These are phyloP conservation scores for Semaprochilodus insignis DNA, from an alignment of 2,797 vertebrate genomes.

Conservation along the genomic window DNA sequence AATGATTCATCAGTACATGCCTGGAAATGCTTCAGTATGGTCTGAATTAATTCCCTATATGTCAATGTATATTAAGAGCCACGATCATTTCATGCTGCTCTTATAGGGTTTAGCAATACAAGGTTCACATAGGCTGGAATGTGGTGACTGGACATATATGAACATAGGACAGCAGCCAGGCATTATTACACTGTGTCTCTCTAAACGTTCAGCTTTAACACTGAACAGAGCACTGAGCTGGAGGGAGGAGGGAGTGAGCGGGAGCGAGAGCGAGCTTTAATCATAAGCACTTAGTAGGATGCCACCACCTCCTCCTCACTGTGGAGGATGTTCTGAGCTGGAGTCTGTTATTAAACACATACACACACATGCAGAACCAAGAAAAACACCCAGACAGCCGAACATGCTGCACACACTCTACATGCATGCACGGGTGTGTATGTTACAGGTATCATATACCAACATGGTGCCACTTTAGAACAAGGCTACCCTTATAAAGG, in stretches of 20 bases:
- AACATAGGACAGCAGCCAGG: neutral
- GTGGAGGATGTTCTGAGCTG: constrained; percentile 47
- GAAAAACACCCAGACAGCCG: too few relatives aligned
- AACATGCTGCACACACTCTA: too few relatives aligned
- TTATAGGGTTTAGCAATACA: neutral
- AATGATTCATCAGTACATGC: too few relatives aligned
- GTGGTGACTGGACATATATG: neutral
- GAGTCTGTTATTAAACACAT: constrained; percentile 25
- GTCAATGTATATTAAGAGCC: too few relatives aligned
- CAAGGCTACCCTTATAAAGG: too few relatives aligned
- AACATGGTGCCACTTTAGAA: too few relatives aligned
- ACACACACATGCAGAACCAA: constrained; percentile 13
- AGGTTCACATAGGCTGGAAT: too few relatives aligned
- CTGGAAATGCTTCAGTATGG: too few relatives aligned
- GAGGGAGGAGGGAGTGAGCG: constrained; percentile 10
- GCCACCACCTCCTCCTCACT: constrained; percentile 49
- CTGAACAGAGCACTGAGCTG: neutral
- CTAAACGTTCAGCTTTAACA: neutral
- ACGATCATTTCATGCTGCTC: too few relatives aligned
- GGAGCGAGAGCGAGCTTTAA: constrained; percentile 44
- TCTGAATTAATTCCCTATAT: too few relatives aligned
- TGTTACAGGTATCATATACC: too few relatives aligned
- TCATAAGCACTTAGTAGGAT: constrained; percentile 56
- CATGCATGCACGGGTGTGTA: too few relatives aligned
- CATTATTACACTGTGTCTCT: neutral